Conservation (phyloP, 1,140 invertebrate species). For the Babylonia areolata region DNA sequence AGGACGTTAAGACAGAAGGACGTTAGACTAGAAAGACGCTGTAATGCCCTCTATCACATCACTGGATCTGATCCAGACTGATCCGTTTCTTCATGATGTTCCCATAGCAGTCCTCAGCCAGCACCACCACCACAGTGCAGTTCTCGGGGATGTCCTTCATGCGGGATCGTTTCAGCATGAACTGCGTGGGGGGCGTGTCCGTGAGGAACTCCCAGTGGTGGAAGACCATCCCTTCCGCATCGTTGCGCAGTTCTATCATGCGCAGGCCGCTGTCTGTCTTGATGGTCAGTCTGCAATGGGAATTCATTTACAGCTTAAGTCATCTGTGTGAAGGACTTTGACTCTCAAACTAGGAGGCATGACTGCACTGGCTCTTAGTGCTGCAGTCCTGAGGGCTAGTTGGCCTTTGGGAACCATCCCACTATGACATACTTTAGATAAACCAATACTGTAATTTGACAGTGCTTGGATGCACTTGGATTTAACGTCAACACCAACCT, state of each 20-base stretch:
- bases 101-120: conserved; percentile 68
- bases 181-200: conserved; percentile 60
- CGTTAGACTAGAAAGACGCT: conserved; percentile 21
- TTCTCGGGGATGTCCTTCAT: conserved; percentile 63
- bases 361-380: too few relatives aligned
- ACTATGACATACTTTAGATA: too few relatives aligned
- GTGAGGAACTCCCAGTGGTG: conserved; percentile 82
- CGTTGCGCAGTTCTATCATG: conserved; percentile 82
- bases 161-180: conserved; percentile 57
- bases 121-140: conserved; percentile 53
- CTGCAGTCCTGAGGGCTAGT: too few relatives aligned
- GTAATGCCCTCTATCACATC: too few relatives aligned
- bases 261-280: conserved; percentile 82
- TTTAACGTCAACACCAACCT: too few relatives aligned
- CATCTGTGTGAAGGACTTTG: too few relatives aligned
- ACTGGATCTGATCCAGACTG: conserved; percentile 58
- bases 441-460: neutral
- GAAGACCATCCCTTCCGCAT: conserved; percentile 80
- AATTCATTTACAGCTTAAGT: too few relatives aligned
- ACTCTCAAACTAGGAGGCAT: too few relatives aligned
- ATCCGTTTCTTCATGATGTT: conserved; percentile 70
- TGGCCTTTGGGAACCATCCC: too few relatives aligned
- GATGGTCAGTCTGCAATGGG: conserved; percentile 67
- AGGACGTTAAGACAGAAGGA: too few relatives aligned
- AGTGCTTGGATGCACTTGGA: too few relatives aligned